Base-by-base conservation (phyloP, 2,888 invertebrate species). In the Anagyrus pseudococci region DNA sequence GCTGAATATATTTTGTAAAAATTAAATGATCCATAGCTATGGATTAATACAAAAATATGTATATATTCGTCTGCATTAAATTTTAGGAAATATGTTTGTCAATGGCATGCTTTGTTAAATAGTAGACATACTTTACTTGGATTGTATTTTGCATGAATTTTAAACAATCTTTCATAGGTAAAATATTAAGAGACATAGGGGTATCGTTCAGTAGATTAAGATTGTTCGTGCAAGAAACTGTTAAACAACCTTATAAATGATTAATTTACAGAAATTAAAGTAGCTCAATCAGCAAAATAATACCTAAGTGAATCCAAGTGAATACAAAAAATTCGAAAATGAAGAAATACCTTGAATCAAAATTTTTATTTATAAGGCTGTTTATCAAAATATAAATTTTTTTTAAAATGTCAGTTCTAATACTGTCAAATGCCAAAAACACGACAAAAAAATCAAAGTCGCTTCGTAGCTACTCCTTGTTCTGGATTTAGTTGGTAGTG, bases 401-500 rank as follows among this genome's bases (percentile, higher is more conserved):
- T 33, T 29, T 49, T 7, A 17, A 15, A n/a, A 22, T 41, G 17
- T 10, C 19, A 29, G 29, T 20, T 15, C 10, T 40, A 29, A 29
- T 7, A 7, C 10, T 10, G 10, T 29, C 10, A 13, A 13, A 2
- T 37, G 3, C 33, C 8, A 37, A 37, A 4, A 8, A 37, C 8
- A 13, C 8, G 33, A 37, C 10, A 4, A 37, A 10, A 37, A 33
- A 37, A 29, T 52, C 4, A 61, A 1, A 55, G 50, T 64, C 58
- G 58, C 55, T 44, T 64, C 52, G 59, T 56, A 64, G 64, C 54
- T 52, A 37, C 55, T 55, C 55, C 19, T 33, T 33, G 22, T n/a
- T 58, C 49, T 41, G 48, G 46, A 62, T 65, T 67, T 58, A 48
- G 46, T 66, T 69, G 61, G 64, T 65, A 53, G 58, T 66, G 46